Evolutionary conservation across 2,888 invertebrate species (phyloP).

Genomic region (Drosophila ustulata): DNA sequence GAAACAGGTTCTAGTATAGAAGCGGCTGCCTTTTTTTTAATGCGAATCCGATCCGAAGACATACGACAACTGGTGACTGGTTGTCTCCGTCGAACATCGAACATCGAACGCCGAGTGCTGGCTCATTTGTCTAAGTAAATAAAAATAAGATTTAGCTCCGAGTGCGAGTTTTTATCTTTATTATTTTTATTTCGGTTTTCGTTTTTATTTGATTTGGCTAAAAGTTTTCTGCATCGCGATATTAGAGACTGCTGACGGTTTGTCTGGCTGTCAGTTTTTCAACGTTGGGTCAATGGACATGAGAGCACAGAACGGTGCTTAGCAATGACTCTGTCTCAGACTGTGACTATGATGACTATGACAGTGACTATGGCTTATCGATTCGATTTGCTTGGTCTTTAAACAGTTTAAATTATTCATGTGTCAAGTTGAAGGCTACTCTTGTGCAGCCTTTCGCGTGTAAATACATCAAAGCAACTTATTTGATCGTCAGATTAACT

Average conservation of each 20-base stretch:
- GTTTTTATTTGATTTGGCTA: slow-evolving; percentile 24
- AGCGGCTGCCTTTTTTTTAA: slow-evolving; percentile 40
- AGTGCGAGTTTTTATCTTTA: slow-evolving; percentile 23
- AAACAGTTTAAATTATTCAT: slow-evolving; percentile 67
- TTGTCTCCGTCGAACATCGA: slow-evolving; percentile 61
- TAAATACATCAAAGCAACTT: slow-evolving; percentile 46
- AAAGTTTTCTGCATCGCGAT: slow-evolving; percentile 40
- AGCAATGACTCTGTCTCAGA: slow-evolving; percentile 25
- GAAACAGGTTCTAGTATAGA: slow-evolving; percentile 71
- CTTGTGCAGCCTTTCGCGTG: slow-evolving; percentile 49
- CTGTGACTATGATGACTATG: slow-evolving; percentile 32
- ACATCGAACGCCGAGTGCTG: slow-evolving; percentile 37
- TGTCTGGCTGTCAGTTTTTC: slow-evolving; percentile 54
- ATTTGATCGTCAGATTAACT: slow-evolving; percentile 64
- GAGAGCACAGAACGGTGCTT: slow-evolving; percentile 17
- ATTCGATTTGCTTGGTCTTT: slow-evolving; percentile 55
- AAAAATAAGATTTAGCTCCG: slow-evolving; percentile 35
- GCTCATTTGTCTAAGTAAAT: slow-evolving; percentile 69
- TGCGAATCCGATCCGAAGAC: slow-evolving; percentile 57
- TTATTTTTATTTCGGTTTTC: slow-evolving; percentile 14
- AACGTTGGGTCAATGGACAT: slow-evolving; percentile 78
- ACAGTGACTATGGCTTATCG: slow-evolving; percentile 46
- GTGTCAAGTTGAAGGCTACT: slow-evolving; percentile 74
- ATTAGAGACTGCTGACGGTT: slow-evolving; percentile 29
- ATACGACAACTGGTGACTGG: slow-evolving; percentile 75